Percentiles rank a stretch among this genome's conserved stretches.
Evolutionary conservation across 2,888 invertebrate genomes (phyloP).

Genomic region (Agrochola macilenta): DNA sequence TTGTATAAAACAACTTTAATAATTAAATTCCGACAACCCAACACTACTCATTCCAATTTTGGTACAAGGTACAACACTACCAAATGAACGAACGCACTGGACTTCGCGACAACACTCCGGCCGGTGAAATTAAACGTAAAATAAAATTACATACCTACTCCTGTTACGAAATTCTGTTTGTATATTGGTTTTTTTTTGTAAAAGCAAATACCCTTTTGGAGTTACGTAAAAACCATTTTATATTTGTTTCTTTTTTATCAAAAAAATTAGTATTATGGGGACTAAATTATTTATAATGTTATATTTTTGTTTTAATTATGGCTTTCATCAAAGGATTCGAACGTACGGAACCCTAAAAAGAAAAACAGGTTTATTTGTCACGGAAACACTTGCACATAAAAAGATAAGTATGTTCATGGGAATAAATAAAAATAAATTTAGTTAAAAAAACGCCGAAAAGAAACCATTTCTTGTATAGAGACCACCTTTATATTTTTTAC

Average conservation of each 20-base stretch:
- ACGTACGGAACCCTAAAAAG: too few species aligned
- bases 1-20: neutral
- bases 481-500: too few species aligned
- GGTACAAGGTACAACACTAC: neutral
- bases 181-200: neutral
- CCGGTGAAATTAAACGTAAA: slow-evolving; percentile 21
- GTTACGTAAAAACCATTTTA: neutral
- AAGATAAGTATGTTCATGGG: too few species aligned
- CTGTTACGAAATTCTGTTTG: slow-evolving; percentile 20
- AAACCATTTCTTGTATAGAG: too few species aligned
- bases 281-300: too few species aligned
- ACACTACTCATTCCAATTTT: neutral
- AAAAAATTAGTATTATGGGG: neutral
- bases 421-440: too few species aligned
- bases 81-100: neutral
- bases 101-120: neutral
- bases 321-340: too few species aligned
- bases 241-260: neutral
- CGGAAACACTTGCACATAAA: too few species aligned
- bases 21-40: neutral
- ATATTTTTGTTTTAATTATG: too few species aligned
- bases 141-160: slow-evolving; percentile 2
- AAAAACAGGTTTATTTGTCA: too few species aligned
- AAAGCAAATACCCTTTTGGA: neutral
- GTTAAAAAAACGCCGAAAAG: too few species aligned